These are phyloP conservation scores for Clostera curtula DNA, from an alignment of 2,888 invertebrate species.

Conservation along the genomic window DNA sequence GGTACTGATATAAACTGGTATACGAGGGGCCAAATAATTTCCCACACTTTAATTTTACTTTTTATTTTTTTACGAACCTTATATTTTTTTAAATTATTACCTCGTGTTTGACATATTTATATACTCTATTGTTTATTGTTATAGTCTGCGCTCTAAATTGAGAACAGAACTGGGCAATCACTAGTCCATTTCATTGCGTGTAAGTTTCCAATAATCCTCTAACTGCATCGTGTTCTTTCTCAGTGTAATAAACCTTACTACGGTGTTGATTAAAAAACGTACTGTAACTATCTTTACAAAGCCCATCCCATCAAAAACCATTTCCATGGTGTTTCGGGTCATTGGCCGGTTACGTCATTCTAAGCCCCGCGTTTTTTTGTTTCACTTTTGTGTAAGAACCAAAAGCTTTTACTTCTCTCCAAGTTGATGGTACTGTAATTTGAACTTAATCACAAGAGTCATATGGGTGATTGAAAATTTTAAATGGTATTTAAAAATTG, in stretches of 20 bases:
- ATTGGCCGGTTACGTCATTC: conserved; percentile 56
- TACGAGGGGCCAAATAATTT: too few relatives aligned
- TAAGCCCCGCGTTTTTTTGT: conserved; percentile 45
- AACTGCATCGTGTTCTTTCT: too few relatives aligned
- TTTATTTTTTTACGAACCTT: too few relatives aligned
- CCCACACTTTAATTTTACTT: too few relatives aligned
- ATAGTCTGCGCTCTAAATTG: too few relatives aligned
- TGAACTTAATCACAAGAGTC: conserved; percentile 6
- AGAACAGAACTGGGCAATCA: too few relatives aligned
- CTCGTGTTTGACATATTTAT: too few relatives aligned
- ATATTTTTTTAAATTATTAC: too few relatives aligned
- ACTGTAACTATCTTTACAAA: conserved; percentile 22
- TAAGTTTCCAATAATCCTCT: too few relatives aligned
- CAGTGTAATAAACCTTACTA: conserved; percentile 27
- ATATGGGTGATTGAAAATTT: neutral
- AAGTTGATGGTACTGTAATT: conserved; percentile 11
- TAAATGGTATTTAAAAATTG: neutral
- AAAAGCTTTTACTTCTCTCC: conserved; percentile 24
- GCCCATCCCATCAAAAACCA: conserved; percentile 41
- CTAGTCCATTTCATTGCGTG: too few relatives aligned
- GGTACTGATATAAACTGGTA: too few relatives aligned
- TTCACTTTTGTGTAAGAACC: conserved; percentile 25
- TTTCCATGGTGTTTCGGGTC: conserved; percentile 42
- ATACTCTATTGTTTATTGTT: too few relatives aligned
- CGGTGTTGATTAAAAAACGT: conserved; percentile 19